Percentiles rank a stretch among this genome's conserved stretches.
Conservation (phyloP, 2,888 invertebrate species). For the Theretra japonica region DNA sequence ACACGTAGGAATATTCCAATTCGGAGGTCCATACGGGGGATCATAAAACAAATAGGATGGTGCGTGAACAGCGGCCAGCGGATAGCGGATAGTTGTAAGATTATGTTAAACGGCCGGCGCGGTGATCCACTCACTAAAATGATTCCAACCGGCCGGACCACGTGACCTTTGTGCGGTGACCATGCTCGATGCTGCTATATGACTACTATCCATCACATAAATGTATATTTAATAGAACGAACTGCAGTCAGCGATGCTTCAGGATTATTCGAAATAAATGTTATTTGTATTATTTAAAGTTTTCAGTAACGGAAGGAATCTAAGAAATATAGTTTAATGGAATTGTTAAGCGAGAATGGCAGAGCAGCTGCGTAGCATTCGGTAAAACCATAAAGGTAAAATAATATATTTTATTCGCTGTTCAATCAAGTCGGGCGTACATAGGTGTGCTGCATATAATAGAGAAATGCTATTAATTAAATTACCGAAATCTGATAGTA, state of each 20-base stretch:
- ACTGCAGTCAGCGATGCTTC: too few relatives aligned
- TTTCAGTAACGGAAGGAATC: too few relatives aligned
- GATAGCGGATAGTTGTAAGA: constrained; percentile 50
- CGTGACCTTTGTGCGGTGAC: constrained; percentile 40
- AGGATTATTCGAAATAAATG: too few relatives aligned
- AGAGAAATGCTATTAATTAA: not conserved
- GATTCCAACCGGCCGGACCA: constrained; percentile 53
- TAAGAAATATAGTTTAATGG: too few relatives aligned
- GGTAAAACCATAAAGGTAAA: too few relatives aligned
- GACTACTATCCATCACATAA: not conserved
- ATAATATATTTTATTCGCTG: too few relatives aligned
- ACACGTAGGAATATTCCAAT: constrained; percentile 1
- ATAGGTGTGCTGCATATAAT: too few relatives aligned
- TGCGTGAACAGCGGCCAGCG: constrained; percentile 40
- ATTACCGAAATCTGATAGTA: not conserved
- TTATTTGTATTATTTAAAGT: too few relatives aligned
- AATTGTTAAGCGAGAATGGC: too few relatives aligned
- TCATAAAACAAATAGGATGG: constrained; percentile 43
- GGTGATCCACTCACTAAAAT: constrained; percentile 47
- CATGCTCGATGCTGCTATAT: not conserved
- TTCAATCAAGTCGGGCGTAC: too few relatives aligned
- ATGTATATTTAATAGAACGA: not conserved
- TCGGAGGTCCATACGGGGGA: not conserved
- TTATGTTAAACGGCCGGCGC: constrained; percentile 64
- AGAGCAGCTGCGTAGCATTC: too few relatives aligned